Percentiles rank a stretch among this genome's conserved stretches.
phyloP scores from a whole-genome alignment of 2,888 invertebrate genomes.

The Oligia latruncula region DNA sequence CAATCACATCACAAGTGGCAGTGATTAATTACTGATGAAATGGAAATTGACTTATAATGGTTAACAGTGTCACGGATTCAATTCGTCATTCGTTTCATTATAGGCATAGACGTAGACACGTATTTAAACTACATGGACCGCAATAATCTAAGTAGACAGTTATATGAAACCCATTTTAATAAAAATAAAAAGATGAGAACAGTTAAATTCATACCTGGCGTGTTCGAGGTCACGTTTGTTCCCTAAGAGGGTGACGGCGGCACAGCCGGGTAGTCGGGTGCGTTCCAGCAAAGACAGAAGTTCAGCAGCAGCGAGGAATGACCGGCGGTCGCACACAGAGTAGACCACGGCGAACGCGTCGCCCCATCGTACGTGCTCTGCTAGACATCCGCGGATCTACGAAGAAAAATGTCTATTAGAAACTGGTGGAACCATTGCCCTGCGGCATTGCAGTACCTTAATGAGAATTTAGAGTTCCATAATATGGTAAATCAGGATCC shows the following conservation, averaged over 20 bases:
- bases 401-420: conserved; percentile 53
- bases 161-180: not conserved
- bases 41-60: not conserved
- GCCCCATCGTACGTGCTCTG: conserved; percentile 95
- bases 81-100: not conserved
- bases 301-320: conserved; percentile 92
- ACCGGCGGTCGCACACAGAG: conserved; percentile 91
- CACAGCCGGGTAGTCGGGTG: conserved; percentile 93
- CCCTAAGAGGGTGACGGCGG: conserved; percentile 93
- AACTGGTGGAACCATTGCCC: not conserved
- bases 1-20: conserved; percentile 1
- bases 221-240: conserved; percentile 96
- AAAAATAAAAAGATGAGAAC: not conserved
- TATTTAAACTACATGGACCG: not conserved
- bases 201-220: conserved; percentile 90
- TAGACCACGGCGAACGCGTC: conserved; percentile 96
- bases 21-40: conserved; percentile 16
- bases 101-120: not conserved
- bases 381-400: conserved; percentile 93
- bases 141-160: not conserved
- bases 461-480: not conserved
- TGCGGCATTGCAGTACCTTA: not conserved
- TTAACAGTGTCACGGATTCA: conserved; percentile 3
- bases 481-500: not conserved
- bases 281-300: conserved; percentile 93